Evolutionary conservation across 1,140 invertebrate species (phyloP).

Genomic region (Hylaeus anthracinus): DNA sequence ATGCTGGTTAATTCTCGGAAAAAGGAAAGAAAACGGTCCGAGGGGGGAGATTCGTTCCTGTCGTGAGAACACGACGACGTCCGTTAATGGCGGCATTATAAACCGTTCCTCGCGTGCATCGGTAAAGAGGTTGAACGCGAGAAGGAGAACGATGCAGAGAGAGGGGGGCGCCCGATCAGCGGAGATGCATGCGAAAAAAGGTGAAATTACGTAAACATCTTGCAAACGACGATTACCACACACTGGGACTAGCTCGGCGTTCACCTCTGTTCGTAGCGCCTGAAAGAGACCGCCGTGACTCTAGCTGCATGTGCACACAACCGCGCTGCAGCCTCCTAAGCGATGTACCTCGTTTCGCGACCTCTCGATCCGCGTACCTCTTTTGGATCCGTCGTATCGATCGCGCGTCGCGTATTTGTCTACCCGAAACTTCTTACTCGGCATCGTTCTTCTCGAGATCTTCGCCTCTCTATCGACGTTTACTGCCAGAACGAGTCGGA

Average conservation of each 20-base stretch:
- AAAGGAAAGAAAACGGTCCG: neutral
- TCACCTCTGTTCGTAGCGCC: slow-evolving; percentile 60
- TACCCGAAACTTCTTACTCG: no score
- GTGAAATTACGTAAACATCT: slow-evolving; percentile 78
- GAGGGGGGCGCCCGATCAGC: slow-evolving; percentile 56
- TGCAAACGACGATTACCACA: slow-evolving; percentile 74
- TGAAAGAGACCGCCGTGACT: slow-evolving; percentile 39
- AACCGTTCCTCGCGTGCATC: slow-evolving; percentile 61
- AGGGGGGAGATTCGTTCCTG: neutral
- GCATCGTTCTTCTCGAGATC: no score
- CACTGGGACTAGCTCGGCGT: slow-evolving; percentile 59
- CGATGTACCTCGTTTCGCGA: neutral
- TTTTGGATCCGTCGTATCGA: no score
- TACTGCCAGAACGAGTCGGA: no score
- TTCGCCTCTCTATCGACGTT: no score
- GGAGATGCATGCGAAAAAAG: slow-evolving; percentile 70
- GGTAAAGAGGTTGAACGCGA: slow-evolving; percentile 45
- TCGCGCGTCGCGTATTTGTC: no score
- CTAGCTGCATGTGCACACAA: neutral
- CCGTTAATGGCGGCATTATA: slow-evolving; percentile 56
- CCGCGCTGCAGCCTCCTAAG: neutral
- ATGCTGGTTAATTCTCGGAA: slow-evolving; percentile 19
- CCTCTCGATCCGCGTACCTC: neutral
- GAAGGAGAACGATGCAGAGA: slow-evolving; percentile 30
- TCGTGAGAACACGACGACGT: slow-evolving; percentile 41